A percentile compares a stretch with the other conserved stretches of the same genome.
Conservation (phyloP, 2,113 vertebrate genomes). For the Epinephelus cyanopodus region DNA sequence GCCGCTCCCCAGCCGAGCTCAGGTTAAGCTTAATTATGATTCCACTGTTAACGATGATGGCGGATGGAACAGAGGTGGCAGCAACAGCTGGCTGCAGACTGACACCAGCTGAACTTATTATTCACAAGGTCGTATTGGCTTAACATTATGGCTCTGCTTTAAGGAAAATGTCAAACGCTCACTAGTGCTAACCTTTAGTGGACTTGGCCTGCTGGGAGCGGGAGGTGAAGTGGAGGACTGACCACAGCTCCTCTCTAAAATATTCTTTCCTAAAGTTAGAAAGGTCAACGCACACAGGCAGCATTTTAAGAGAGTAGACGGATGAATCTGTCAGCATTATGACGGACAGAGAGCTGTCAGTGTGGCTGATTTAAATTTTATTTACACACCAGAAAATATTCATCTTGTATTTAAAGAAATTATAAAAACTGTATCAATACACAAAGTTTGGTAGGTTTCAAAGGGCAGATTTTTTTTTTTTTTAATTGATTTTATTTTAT, state of each 20-base stretch:
- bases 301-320: slow-evolving; percentile 29
- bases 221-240: slow-evolving; percentile 47
- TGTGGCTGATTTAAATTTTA: neutral
- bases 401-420: neutral
- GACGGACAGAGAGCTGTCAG: neutral
- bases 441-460: neutral
- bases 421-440: neutral
- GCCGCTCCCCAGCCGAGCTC: slow-evolving; percentile 26
- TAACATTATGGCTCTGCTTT: slow-evolving; percentile 37
- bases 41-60: slow-evolving; percentile 57
- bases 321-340: neutral
- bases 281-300: slow-evolving; percentile 48
- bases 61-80: slow-evolving; percentile 21
- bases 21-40: slow-evolving; percentile 60
- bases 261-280: slow-evolving; percentile 38
- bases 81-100: slow-evolving; percentile 54
- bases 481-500: no score
- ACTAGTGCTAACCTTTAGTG: slow-evolving; percentile 53
- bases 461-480: neutral
- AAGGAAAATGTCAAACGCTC: slow-evolving; percentile 61
- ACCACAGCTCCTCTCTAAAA: neutral
- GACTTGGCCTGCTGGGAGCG: slow-evolving; percentile 39
- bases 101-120: slow-evolving; percentile 66
- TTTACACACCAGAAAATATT: neutral
- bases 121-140: slow-evolving; percentile 55